These are phyloP conservation scores for Julus scanicus DNA, from an alignment of 2,888 invertebrate genomes.

Conservation along the genomic window DNA sequence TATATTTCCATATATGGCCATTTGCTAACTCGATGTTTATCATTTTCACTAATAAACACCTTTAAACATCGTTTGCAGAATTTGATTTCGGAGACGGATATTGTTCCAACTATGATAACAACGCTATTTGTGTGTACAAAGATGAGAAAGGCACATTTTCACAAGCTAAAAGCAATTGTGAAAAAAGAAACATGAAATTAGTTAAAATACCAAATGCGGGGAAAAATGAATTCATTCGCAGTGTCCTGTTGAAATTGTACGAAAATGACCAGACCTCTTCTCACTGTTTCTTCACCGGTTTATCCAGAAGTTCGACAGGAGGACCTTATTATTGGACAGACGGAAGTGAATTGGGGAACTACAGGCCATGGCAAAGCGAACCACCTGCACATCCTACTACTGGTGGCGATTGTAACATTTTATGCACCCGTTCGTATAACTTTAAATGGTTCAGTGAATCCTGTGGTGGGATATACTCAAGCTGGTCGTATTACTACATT, in stretches of 20 bases:
- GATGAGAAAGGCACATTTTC: background rate
- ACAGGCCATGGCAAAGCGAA: background rate
- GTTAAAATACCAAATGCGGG: background rate
- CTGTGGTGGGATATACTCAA: too few relatives aligned
- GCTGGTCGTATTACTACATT: too few relatives aligned
- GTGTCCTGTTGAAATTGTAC: background rate
- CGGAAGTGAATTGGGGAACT: background rate
- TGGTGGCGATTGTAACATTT: too few relatives aligned
- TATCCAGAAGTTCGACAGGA: background rate
- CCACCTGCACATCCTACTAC: too few relatives aligned
- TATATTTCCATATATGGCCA: too few relatives aligned
- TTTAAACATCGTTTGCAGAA: background rate
- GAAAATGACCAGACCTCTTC: background rate
- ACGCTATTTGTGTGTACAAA: background rate
- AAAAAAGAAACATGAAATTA: background rate
- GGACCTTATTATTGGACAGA: background rate
- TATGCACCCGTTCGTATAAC: too few relatives aligned
- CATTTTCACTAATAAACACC: too few relatives aligned
- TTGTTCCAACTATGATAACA: background rate
- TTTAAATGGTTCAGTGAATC: too few relatives aligned
- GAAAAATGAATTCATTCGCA: background rate
- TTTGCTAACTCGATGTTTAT: too few relatives aligned
- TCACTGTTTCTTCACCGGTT: background rate
- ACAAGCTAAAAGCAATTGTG: background rate
- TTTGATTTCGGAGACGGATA: background rate